Percentiles rank a stretch among this genome's conserved stretches.
These are phyloP conservation scores for Parnassius smintheus DNA, from an alignment of 2,888 invertebrate species.

Conservation along the genomic window DNA sequence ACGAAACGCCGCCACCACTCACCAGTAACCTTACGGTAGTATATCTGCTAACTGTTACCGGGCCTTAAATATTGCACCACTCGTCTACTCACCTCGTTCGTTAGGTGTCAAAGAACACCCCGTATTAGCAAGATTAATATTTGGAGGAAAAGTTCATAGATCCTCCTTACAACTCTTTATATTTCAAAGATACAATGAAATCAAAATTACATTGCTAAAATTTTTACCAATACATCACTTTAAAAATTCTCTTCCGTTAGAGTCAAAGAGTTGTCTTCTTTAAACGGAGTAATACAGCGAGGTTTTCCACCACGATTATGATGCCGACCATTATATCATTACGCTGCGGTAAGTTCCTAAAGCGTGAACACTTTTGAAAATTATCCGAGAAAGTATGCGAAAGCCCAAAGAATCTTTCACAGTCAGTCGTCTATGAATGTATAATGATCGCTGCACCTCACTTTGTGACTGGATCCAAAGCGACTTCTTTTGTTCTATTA, in stretches of 20 bases:
- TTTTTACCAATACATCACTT: not conserved
- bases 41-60: no score
- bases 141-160: no score
- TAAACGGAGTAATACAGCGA: not conserved
- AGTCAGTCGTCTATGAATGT: slow-evolving; percentile 71
- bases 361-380: slow-evolving; percentile 62
- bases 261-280: slow-evolving; percentile 22
- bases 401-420: slow-evolving; percentile 61
- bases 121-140: no score
- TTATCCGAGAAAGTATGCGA: slow-evolving; percentile 54
- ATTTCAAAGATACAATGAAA: not conserved
- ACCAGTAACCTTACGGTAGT: no score
- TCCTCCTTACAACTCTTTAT: not conserved
- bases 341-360: slow-evolving; percentile 64
- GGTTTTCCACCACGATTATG: slow-evolving; percentile 25
- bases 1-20: no score
- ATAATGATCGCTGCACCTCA: slow-evolving; percentile 64
- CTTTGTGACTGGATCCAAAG: slow-evolving; percentile 36
- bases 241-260: slow-evolving; percentile 7
- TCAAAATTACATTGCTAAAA: slow-evolving; percentile 1
- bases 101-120: no score
- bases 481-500: slow-evolving; percentile 36
- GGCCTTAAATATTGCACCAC: no score
- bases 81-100: no score
- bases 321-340: slow-evolving; percentile 68